Base-by-base conservation (phyloP, 2,888 invertebrate genomes). In the Spisula subtruncata region DNA sequence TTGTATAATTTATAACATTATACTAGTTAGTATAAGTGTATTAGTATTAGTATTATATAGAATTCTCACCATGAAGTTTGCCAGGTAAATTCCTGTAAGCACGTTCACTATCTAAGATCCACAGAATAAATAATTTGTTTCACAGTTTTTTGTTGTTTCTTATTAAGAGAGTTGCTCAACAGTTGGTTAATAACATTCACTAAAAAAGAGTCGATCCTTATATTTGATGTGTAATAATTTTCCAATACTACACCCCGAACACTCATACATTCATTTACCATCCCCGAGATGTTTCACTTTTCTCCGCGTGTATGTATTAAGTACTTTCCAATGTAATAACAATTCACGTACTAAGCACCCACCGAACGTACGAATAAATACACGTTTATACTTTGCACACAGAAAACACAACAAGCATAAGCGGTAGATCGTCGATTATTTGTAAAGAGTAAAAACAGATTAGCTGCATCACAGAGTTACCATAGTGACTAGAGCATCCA, bases 391-490 rank as follows among this genome's bases (percentile, higher is more conserved):
- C 29, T 75, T 35, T 75, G 75, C 75, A 35, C 75, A 35, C 12
- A 32, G 75, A 75, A 41, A 75, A 75, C 35, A 35, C 75, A 75
- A 35, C 75, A 75, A 75, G 16, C 75, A 18, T 35, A 75, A n/a
- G 35, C 41, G 8, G 75, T 35, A 35, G 29, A 84, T 75, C 84
- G 75, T 75, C 35, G 48, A 51, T 84, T 75, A 32, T 84, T 83
- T 84, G 84, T 75, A 51, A 51, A 71, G 75, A 84, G 84, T 84
- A 84, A 84, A 84, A 75, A 82, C 75, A 75, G 75, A 84, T 71
- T 46, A 75, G 48, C 71, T 32, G 75, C 84, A 84, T 84, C 75
- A 75, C 25, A 6, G 12, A 20, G 84, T 84, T 75, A 5, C 84
- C 84, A 84, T 84, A 84, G 84, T 75, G 46, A 84, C 84, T n/a